Evolutionary conservation across 2,888 invertebrate species (phyloP).

Genomic region (Erynnis tages): DNA sequence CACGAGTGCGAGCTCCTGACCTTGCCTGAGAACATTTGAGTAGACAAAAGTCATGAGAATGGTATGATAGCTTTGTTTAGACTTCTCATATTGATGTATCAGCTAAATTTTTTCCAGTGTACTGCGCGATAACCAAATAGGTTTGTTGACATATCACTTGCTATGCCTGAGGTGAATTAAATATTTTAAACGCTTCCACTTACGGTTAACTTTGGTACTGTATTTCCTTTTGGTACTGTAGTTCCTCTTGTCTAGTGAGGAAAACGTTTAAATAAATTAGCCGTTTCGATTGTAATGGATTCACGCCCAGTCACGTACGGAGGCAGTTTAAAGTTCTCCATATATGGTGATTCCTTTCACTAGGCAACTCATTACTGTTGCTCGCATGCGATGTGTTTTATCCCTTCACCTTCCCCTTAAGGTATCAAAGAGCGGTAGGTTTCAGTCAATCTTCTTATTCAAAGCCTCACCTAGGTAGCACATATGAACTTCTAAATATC

Average conservation of each 20-base stretch:
- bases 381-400: background rate
- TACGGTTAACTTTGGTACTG: conserved; percentile 1
- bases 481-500: background rate
- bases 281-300: background rate
- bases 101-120: conserved; percentile 17
- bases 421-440: background rate
- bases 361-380: background rate
- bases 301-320: background rate
- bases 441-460: no score
- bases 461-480: background rate
- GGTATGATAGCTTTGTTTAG: conserved; percentile 19
- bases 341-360: background rate
- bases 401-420: background rate
- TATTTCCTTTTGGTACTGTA: no score
- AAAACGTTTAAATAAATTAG: background rate
- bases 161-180: background rate
- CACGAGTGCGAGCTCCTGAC: conserved; percentile 46
- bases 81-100: conserved; percentile 12
- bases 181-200: background rate
- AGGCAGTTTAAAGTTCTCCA: background rate
- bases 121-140: conserved; percentile 13
- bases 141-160: conserved; percentile 31
- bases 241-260: background rate
- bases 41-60: conserved; percentile 27
- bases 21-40: conserved; percentile 26